These are phyloP conservation scores for Gracilinanus agilis DNA, from an alignment of 2,113 vertebrate species.

Conservation along the genomic window DNA sequence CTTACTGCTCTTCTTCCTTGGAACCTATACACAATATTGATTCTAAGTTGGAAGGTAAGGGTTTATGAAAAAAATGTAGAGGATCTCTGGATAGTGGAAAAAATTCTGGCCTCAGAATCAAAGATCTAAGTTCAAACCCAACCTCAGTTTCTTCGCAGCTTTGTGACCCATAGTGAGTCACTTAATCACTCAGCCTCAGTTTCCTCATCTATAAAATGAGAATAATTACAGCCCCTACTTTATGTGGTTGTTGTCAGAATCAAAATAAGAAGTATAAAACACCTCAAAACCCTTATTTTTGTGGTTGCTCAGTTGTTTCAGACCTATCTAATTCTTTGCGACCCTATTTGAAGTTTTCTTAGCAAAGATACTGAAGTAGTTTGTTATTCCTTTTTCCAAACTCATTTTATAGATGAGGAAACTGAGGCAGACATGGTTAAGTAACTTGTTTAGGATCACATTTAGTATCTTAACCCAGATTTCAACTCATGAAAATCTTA, in stretches of 20 bases:
- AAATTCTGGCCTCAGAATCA: neutral
- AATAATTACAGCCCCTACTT: neutral
- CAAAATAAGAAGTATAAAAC: neutral
- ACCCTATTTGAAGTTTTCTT: too few species aligned
- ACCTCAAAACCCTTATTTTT: neutral
- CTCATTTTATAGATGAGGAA: too few species aligned
- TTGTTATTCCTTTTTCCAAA: too few species aligned
- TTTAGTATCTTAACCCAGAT: too few species aligned
- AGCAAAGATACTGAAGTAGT: too few species aligned
- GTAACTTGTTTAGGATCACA: too few species aligned
- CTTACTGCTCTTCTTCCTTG: too few species aligned
- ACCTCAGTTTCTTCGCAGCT: neutral
- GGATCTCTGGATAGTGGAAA: neutral
- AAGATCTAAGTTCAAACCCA: neutral
- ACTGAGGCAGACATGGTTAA: too few species aligned
- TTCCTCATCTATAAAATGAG: neutral
- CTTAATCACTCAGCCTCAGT: neutral
- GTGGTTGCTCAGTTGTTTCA: too few species aligned
- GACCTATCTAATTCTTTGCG: too few species aligned
- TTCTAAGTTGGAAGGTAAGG: too few species aligned
- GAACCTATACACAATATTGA: too few species aligned
- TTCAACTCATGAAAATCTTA: neutral
- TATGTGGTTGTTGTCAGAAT: neutral
- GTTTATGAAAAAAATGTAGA: neutral
- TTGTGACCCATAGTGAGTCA: neutral